Base-by-base conservation (phyloP, 2,888 invertebrate genomes). In the Zeuzera pyrina region DNA sequence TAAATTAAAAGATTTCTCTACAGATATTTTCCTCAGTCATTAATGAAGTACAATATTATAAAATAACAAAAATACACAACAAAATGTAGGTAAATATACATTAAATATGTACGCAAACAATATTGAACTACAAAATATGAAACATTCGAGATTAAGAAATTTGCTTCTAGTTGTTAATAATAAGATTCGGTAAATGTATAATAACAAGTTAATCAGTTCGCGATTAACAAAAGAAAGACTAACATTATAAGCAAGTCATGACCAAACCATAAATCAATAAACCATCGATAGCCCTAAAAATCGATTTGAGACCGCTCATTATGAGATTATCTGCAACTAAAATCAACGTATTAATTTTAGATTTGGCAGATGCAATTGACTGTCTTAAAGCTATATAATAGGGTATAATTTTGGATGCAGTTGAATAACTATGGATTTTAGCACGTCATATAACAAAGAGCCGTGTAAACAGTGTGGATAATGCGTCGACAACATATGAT, bases 391-490 rank as follows among this genome's bases (percentile, higher is more conserved):
- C 28, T 7, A 31, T 11, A 3, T n/a, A 33, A 55, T 68, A 76
- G 40, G 48, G 48, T 40, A 28, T 26, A 52, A 46, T 49, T 52
- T 61, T 5, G 45, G 33, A 31, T 41, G 43, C 31, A 26, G 32
- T 22, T 27, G 10, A 14, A 31, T 47, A 42, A 48, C 36, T 43
- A 47, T 47, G 47, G 52, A 64, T 69, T 65, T 58, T 62, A 66
- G 63, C 67, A 61, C 63, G 52, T 67, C 68, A 65, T 65, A 54
- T 57, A 62, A 68, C 67, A 70, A 72, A 64, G 54, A 52, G 49
- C 64, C 74, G 68, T 77, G 66, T 83, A 81, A 83, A 79, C 66
- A 78, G 66, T 76, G 73, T 74, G 67, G 63, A 77, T 78, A 81
- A 83, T 77, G 64, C 60, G 61, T 52, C 63, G 63, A 70, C 70